These are phyloP conservation scores for Tiaroga cobitis DNA, from an alignment of 2,797 vertebrate species.

Conservation along the genomic window DNA sequence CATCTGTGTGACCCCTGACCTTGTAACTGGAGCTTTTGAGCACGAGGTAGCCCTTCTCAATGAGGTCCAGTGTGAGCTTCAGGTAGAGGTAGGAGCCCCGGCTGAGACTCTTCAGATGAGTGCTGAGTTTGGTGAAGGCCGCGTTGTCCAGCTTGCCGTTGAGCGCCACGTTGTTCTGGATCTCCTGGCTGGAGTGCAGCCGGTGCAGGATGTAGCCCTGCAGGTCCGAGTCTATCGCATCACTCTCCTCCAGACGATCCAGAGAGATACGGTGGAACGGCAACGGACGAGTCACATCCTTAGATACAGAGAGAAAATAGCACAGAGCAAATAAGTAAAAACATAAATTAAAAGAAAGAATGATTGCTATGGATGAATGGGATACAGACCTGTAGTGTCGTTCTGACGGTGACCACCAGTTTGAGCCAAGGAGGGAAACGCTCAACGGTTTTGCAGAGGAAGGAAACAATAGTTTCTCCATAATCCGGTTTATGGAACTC, in stretches of 20 bases:
- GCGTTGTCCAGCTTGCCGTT: slow-evolving; percentile 95
- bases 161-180: slow-evolving; percentile 97
- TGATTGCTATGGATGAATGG: not conserved
- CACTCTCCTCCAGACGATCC: slow-evolving; percentile 90
- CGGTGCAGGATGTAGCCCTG: slow-evolving; percentile 94
- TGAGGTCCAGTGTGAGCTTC: slow-evolving; percentile 96
- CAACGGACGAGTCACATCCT: slow-evolving; percentile 92
- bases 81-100: slow-evolving; percentile 95
- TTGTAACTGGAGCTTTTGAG: slow-evolving; percentile 99
- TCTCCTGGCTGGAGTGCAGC: slow-evolving; percentile 93
- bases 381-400: slow-evolving; percentile 85
- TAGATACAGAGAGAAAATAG: slow-evolving; percentile 45
- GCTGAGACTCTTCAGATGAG: slow-evolving; percentile 95
- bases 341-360: not conserved
- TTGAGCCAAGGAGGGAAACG: slow-evolving; percentile 96
- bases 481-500: slow-evolving; percentile 99
- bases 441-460: slow-evolving; percentile 89
- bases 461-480: slow-evolving; percentile 94
- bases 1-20: slow-evolving; percentile 60
- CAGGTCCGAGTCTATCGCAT: slow-evolving; percentile 93
- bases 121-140: slow-evolving; percentile 89
- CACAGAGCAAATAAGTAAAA: not conserved
- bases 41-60: slow-evolving; percentile 94
- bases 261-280: slow-evolving; percentile 96
- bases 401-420: slow-evolving; percentile 93